Evolutionary conservation across 1,140 invertebrate species (phyloP), one percentile per base, ranked within the genome.

Genomic region (Drosophila rufa): DNA sequence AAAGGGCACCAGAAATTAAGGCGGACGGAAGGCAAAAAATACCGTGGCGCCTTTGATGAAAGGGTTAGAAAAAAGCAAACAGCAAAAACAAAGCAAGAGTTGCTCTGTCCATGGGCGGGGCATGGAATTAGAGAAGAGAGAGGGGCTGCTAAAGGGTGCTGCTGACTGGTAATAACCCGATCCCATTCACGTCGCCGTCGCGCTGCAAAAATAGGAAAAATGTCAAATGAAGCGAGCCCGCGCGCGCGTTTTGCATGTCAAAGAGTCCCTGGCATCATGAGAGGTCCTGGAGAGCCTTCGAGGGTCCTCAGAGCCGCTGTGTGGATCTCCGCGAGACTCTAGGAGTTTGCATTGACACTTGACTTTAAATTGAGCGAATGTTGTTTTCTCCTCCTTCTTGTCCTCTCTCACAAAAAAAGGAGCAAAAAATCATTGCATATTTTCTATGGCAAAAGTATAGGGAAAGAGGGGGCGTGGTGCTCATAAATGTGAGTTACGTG

Each of bases 321-420:
- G 68, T 74, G 69, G 55, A 58, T 58, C 69, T 73, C 69, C 38
- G 66, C 69, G 36, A 56, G 36, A 9, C 53, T 83, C 62, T 79
- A 89, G 84, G 65, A 87, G 83, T 87, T 87, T 87, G 83, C 83
- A 75, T 87, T 87, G 84, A 87, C 83, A 87, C 83, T 87, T 87
- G 83, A 87, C 83, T 89, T 89, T 89, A 89, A 87, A 89, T 87
- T 87, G 80, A 82, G 83, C 83, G 78, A 86, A 84, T 83, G 69
- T 80, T 36, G 58, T 55, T 33, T 40, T 40, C 15, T 12, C 46
- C 46, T 15, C 22, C 22, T 12, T 50, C 30, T 22, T 40, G 8
- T 15, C 14, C 9, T 14, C 27, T 6, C 27, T 25, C 22, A 22
- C 22, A 25, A 30, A 30, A 47, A 45, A 36, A 22, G 33, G 11